Evolutionary conservation across 2,888 invertebrate genomes (phyloP), one percentile per base, ranked within the genome.

Genomic region (Coelopa pilipes): DNA sequence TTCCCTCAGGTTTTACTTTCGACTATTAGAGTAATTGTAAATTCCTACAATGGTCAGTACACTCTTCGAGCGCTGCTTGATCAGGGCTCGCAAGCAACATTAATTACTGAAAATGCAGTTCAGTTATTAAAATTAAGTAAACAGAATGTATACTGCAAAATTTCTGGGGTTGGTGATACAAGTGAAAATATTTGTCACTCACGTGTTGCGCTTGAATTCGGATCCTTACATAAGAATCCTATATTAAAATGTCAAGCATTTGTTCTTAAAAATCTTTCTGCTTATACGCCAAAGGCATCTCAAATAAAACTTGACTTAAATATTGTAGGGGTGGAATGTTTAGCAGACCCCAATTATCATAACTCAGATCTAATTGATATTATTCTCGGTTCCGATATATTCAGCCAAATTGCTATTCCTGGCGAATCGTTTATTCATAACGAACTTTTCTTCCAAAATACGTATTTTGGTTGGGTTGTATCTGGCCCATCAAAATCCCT

Each of bases 361-460:
- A 21, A 60, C 21, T 53, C 63, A 46, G 75, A 75, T 57, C 67
- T 57, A 47, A 69, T 75, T 34, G 65, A 72, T 65, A 4, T 75
- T 13, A 72, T 75, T 59, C 65, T 75, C 13, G 70, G 70, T n/a
- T 66, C 73, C 13, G 73, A 75, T 62, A 19, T 67, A 5, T 66
- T 59, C 13, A 65, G 60, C 0, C 62, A 55, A 70, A 70, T 73
- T 17, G 60, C 60, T 68, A 70, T 73, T 13, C 60, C 75, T 9
- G 15, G 53, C 12, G 55, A 73, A 50, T 71, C 70, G 1, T 72
- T 75, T 60, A 34, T 72, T 13, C 69, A 69, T 19, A 66, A 72
- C 21, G 34, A 46, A n/a, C n/a, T 75, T 9, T 75, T 75, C 45
- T 71, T 71, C 24, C 75, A 75, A 73, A 73, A 73, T 15, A 73